Percentiles rank a stretch among this genome's conserved stretches.
Evolutionary conservation across 2,797 vertebrate genomes (phyloP).

Genomic region (Sebastes taczanowskii): DNA sequence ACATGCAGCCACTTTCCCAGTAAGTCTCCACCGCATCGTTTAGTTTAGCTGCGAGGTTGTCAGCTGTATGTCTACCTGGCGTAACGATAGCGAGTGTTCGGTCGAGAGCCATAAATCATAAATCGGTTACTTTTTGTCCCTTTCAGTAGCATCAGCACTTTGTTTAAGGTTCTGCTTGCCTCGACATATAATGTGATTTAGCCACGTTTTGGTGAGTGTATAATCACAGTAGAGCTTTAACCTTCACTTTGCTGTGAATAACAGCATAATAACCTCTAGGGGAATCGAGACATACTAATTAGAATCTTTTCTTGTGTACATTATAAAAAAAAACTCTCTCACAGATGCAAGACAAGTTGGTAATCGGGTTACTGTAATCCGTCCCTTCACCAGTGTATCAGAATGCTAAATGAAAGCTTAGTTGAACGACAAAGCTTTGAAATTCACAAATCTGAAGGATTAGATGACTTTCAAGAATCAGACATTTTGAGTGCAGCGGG

Average conservation of each 20-base stretch:
- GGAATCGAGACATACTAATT: constrained; percentile 56
- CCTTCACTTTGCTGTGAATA: constrained; percentile 35
- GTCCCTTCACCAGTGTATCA: constrained; percentile 65
- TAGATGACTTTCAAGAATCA: constrained; percentile 67
- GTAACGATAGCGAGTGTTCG: no score
- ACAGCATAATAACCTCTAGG: constrained; percentile 18
- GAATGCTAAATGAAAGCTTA: constrained; percentile 76
- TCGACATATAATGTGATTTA: neutral
- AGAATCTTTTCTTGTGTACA: constrained; percentile 58
- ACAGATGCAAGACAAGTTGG: constrained; percentile 54
- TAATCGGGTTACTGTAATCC: constrained; percentile 78
- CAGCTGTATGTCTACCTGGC: no score
- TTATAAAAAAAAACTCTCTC: constrained; percentile 43
- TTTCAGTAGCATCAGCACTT: neutral
- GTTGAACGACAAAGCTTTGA: constrained; percentile 67
- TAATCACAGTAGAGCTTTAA: constrained; percentile 20
- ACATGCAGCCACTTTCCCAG: no score
- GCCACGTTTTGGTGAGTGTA: neutral
- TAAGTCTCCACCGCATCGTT: no score
- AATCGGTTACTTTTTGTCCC: no score
- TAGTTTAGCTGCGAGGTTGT: no score
- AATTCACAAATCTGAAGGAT: constrained; percentile 71
- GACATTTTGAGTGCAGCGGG: constrained; percentile 46
- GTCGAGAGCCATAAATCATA: no score
- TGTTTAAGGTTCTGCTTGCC: neutral